Evolutionary conservation across 2,113 vertebrate species (phyloP), one percentile per base, ranked within the genome.

Genomic region (Oxygymnocypris stewartii): DNA sequence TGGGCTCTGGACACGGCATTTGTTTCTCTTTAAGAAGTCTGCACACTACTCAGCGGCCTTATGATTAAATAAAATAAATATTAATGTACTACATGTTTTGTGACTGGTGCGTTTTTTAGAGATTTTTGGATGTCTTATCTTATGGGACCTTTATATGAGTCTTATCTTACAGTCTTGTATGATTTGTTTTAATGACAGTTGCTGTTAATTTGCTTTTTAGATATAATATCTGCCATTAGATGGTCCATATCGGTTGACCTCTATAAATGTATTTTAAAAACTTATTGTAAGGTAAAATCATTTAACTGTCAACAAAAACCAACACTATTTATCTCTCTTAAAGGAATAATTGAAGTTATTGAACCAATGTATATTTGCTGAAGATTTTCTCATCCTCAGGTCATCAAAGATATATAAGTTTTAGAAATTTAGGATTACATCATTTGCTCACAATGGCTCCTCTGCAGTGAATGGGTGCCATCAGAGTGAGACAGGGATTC

Each of bases 31-130:
- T 85, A 85, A 85, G 82, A 91, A 88, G 85, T 90, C 91, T 92
- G 92, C 91, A 93, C 92, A 94, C 89, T 93, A 89, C 92, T 92
- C 85, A 93, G 94, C 92, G 92, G 94, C 94, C 95, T 95, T 95
- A 95, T 90, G 42, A 90, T 91, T 93, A 92, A 95, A 94, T 94
- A 94, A 90, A 91, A 16, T 59, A 94, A 94, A 57, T 84, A 49
- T 81, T 74, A 42, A 81, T 79, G 76, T 75, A 74, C 31, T 23
- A 49, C 28, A 23, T 49, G 14, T 82, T 23, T 69, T 35, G 61
- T 82, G 4, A 20, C 63, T 69, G 61, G 25, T 71, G 9, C 18
- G 42, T 71, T 35, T 28, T 49, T 44, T 35, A 31, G 28, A 35
- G 49, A 79, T 80, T 28, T 80, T 6, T 23, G 37, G 8, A 20